Evolutionary conservation across 1,140 invertebrate genomes (phyloP), one percentile per base, ranked within the genome.

Genomic region (Triops cancriformis): DNA sequence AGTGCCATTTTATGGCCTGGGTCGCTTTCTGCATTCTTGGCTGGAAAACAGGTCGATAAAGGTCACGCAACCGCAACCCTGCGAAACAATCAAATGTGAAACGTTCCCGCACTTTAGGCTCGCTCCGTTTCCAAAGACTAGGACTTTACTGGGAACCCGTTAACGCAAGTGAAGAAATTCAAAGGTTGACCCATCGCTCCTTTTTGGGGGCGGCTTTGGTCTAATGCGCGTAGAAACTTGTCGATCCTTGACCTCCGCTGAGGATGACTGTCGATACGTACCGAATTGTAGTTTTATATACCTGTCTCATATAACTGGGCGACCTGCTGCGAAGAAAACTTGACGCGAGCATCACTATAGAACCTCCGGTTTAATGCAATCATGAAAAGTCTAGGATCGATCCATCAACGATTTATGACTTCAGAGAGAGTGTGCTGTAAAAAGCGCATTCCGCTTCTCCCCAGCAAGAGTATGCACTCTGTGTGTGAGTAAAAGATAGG

Each of bases 51-150:
- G 51, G 51, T 64, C 51, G 51, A 64, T 64, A 64, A 64, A 64
- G 51, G 51, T 64, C 51, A 64, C 51, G 51, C 51, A 64, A 64
- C 51, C 51, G 51, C 51, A 64, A 64, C n/a, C 51, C 51, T 64
- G 51, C 10, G 18, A 23, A 64, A 64, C 51, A 64, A 64, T 23
- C 23, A 64, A 64, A 0, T 23, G 4, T 18, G 18, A 64, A 64
- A 64, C 14, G 51, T 64, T 18, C 23, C 51, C 14, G 12, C 1
- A 1, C 12, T 51, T 64, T 64, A 23, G 14, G 14, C 51, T 23
- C 23, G 31, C 31, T 37, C 7, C 31, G 31, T 2, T 7, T 37
- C 31, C 31, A 7, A 37, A 37, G 7, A 7, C 31, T 37, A 37
- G 31, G 2, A 37, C 31, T 37, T 37, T 37, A 37, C 7, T 72